phyloP scores from a whole-genome alignment of 2,888 invertebrate species.

The Endotricha flammealis region DNA sequence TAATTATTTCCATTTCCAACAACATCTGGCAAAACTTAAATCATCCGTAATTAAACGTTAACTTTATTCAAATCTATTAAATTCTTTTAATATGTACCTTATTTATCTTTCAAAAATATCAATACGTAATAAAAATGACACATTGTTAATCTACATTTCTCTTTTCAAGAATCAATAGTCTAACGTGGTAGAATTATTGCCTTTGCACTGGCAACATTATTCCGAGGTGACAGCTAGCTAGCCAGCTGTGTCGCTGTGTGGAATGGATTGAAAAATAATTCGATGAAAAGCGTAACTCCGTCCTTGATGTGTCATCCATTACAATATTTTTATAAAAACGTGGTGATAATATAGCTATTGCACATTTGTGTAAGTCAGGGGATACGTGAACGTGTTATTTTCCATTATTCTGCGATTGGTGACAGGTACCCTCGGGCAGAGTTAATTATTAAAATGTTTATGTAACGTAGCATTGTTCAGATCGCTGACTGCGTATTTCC shows the following conservation, averaged over 20 bases:
- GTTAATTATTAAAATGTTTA: slow-evolving; percentile 68
- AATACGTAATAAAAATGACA: too few species aligned
- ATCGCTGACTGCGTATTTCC: slow-evolving; percentile 55
- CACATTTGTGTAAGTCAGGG: slow-evolving; percentile 27
- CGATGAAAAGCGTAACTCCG: slow-evolving; percentile 46
- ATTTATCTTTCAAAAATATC: too few species aligned
- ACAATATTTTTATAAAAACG: slow-evolving; percentile 55
- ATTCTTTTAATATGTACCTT: too few species aligned
- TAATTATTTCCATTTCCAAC: too few species aligned
- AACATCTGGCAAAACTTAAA: too few species aligned
- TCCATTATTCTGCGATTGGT: slow-evolving; percentile 19
- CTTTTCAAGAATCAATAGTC: too few species aligned
- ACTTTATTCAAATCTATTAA: too few species aligned
- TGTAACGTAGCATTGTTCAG: slow-evolving; percentile 69
- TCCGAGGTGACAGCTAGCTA: slow-evolving; percentile 60
- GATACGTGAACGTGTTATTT: slow-evolving; percentile 23
- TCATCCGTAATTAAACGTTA: too few species aligned
- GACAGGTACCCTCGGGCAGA: slow-evolving; percentile 46
- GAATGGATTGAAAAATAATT: slow-evolving; percentile 67
- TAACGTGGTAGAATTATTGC: slow-evolving; percentile 29
- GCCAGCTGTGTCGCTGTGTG: slow-evolving; percentile 74
- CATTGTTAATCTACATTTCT: too few species aligned
- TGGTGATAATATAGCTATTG: too few species aligned
- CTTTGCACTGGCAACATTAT: slow-evolving; percentile 50
- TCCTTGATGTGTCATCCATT: slow-evolving; percentile 75